phyloP scores from a whole-genome alignment of 2,888 invertebrate genomes.

The Autographa gamma region DNA sequence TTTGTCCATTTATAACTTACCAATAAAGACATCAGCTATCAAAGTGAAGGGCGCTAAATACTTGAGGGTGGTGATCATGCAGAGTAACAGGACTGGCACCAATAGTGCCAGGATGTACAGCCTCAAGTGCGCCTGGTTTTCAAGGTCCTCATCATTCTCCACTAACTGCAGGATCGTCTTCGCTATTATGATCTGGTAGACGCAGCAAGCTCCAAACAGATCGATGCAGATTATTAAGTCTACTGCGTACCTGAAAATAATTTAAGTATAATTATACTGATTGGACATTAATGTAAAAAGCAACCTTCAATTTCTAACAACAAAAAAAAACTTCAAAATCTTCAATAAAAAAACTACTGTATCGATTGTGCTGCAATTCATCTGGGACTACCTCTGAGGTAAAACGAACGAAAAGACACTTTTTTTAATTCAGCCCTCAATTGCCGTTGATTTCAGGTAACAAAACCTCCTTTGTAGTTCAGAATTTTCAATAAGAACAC shows the following conservation, averaged over 20 bases:
- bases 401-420: too few relatives aligned
- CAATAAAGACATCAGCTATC: slow-evolving; percentile 81
- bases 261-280: background rate
- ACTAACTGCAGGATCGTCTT: slow-evolving; percentile 79
- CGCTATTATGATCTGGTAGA: slow-evolving; percentile 84
- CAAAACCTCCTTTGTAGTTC: too few relatives aligned
- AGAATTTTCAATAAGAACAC: too few relatives aligned
- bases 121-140: slow-evolving; percentile 69
- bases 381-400: too few relatives aligned
- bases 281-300: too few relatives aligned
- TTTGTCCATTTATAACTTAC: too few relatives aligned
- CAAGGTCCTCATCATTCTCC: slow-evolving; percentile 56
- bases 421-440: too few relatives aligned
- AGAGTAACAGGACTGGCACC: slow-evolving; percentile 78
- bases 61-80: slow-evolving; percentile 83
- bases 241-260: slow-evolving; percentile 65
- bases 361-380: too few relatives aligned
- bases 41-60: slow-evolving; percentile 83
- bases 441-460: too few relatives aligned
- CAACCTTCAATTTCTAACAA: too few relatives aligned
- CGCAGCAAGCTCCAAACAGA: slow-evolving; percentile 83
- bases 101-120: slow-evolving; percentile 75
- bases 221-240: slow-evolving; percentile 81
- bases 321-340: too few relatives aligned
- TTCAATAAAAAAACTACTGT: too few relatives aligned